A percentile compares a stretch with the other conserved stretches of the same genome.
phyloP scores from a whole-genome alignment of 2,113 vertebrate species.

The Halcyon senegalensis region DNA sequence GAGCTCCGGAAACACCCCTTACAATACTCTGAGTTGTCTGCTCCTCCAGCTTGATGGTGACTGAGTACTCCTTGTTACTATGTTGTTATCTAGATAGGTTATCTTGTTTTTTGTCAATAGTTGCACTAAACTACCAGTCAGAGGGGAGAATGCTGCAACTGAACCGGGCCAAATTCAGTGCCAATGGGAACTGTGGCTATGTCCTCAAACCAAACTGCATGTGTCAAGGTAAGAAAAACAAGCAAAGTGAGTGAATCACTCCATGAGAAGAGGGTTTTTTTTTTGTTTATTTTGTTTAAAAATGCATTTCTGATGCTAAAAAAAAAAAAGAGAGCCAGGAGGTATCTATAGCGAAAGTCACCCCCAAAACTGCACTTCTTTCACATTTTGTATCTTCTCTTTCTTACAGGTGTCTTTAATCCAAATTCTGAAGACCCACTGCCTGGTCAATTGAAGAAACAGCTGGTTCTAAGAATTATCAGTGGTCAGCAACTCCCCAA shows the following conservation, averaged over 20 bases:
- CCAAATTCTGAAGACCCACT: conserved; percentile 90
- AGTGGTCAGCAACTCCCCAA: conserved; percentile 98
- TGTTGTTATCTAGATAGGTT: neutral
- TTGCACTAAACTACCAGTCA: conserved; percentile 97
- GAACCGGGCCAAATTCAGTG: conserved; percentile 94
- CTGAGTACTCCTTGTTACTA: neutral
- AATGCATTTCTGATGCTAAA: neutral
- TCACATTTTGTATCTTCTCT: neutral
- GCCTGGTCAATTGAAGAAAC: conserved; percentile 89
- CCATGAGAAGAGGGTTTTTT: neutral
- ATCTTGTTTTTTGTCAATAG: conserved; percentile 59
- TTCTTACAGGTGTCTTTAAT: conserved; percentile 86
- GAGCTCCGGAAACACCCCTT: neutral
- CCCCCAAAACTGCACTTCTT: neutral
- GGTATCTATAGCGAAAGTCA: neutral
- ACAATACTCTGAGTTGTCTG: neutral
- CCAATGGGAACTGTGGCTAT: conserved; percentile 96
- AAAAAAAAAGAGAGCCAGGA: neutral
- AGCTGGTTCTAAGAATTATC: conserved; percentile 91
- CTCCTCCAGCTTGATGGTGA: neutral
- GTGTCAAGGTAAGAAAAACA: conserved; percentile 85
- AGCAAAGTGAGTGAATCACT: neutral
- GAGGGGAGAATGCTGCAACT: conserved; percentile 95
- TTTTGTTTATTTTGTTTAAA: neutral
- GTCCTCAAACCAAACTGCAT: conserved; percentile 92